Evolutionary conservation across 1,140 invertebrate genomes (phyloP).

Genomic region (Venustaconcha ellipsiformis): DNA sequence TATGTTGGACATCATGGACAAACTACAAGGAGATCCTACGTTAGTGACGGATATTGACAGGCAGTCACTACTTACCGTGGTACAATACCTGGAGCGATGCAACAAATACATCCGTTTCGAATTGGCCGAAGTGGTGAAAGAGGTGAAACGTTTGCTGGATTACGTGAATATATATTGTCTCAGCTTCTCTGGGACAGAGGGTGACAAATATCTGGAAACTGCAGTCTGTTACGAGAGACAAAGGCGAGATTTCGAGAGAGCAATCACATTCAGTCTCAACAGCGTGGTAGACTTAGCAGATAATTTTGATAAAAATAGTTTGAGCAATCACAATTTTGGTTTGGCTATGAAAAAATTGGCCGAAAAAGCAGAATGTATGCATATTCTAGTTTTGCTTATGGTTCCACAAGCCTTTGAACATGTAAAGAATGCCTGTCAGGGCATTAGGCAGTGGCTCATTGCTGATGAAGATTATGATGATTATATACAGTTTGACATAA

Average conservation of each 20-base stretch:
- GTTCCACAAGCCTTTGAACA: conserved; percentile 52
- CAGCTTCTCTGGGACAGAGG: conserved; percentile 42
- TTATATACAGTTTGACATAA: conserved; percentile 46
- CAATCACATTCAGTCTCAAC: conserved; percentile 37
- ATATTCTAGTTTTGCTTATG: conserved; percentile 45
- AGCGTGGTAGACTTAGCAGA: conserved; percentile 39
- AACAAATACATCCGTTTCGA: conserved; percentile 33
- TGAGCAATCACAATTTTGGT: conserved; percentile 41
- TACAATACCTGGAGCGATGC: conserved; percentile 32
- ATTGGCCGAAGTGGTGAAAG: conserved; percentile 36
- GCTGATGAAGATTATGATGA: conserved; percentile 46
- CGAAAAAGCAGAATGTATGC: conserved; percentile 29
- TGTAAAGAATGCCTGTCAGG: conserved; percentile 44
- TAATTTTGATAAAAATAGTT: conserved; percentile 44
- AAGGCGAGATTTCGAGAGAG: conserved; percentile 37
- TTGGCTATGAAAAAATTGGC: conserved; percentile 40
- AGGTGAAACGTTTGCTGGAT: conserved; percentile 33
- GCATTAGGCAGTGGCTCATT: conserved; percentile 46
- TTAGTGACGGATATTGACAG: conserved; percentile 19
- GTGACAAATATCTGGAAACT: conserved; percentile 48
- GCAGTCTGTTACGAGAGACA: conserved; percentile 53
- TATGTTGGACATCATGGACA: conserved; percentile 2
- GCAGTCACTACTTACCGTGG: conserved; percentile 18
- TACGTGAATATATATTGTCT: conserved; percentile 49
- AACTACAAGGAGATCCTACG: conserved; percentile 13